Evolutionary conservation across 2,797 vertebrate species (phyloP).

Genomic region (Lacerta agilis): DNA sequence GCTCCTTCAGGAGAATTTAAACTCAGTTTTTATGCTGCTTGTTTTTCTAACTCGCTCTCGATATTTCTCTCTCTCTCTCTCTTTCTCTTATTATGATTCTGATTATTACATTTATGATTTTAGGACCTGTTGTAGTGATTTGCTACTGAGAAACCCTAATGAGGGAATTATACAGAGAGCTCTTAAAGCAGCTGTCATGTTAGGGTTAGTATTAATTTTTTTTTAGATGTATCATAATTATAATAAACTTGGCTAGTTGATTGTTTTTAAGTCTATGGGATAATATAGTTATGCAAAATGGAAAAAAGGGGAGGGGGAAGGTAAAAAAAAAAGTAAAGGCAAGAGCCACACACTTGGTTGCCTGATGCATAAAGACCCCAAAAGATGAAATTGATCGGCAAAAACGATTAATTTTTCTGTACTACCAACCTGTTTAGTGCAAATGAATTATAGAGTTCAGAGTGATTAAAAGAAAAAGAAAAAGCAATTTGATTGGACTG

Average conservation of each 20-base stretch:
- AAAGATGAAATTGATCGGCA: constrained; percentile 51
- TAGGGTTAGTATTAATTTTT: constrained; percentile 83
- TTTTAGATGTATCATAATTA: constrained; percentile 83
- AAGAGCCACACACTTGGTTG: constrained; percentile 72
- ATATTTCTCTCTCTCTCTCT: constrained; percentile 79
- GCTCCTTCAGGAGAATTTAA: constrained; percentile 27
- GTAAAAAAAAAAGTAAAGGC: constrained; percentile 41
- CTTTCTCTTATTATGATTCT: constrained; percentile 65
- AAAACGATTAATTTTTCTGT: constrained; percentile 56
- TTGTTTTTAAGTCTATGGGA: constrained; percentile 82
- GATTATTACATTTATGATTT: constrained; percentile 76
- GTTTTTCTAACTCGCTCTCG: constrained; percentile 76
- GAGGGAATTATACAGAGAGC: constrained; percentile 78
- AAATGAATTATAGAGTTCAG: constrained; percentile 73
- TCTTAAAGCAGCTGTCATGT: constrained; percentile 83
- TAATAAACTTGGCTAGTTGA: constrained; percentile 79
- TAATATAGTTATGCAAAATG: constrained; percentile 80
- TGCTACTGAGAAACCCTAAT: constrained; percentile 82
- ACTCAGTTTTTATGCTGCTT: constrained; percentile 57
- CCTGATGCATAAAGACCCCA: constrained; percentile 65
- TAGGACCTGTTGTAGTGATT: constrained; percentile 84
- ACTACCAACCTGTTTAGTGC: constrained; percentile 69
- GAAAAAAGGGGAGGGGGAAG: background rate
- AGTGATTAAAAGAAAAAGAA: constrained; percentile 65
- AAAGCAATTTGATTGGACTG: constrained; percentile 77